Conservation (phyloP, 2,888 invertebrate species). For the Tipula unca region DNA sequence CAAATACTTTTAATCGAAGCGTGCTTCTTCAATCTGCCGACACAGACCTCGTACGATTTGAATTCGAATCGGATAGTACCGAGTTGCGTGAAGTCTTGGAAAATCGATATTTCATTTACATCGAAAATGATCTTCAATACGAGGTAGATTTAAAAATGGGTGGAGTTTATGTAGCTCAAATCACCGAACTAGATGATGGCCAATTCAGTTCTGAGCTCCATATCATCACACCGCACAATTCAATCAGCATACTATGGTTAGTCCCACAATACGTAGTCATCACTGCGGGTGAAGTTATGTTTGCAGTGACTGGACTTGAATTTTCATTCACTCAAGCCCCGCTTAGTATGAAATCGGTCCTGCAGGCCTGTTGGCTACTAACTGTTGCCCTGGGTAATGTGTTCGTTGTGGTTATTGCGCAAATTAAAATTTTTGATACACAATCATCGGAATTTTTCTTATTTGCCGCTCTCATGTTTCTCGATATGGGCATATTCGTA, state of each 20-base stretch:
- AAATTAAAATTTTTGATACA: conserved; percentile 34
- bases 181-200: conserved; percentile 39
- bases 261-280: conserved; percentile 89
- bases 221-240: conserved; percentile 57
- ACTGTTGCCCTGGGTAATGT: conserved; percentile 91
- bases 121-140: conserved; percentile 37
- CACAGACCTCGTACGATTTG: neutral
- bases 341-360: conserved; percentile 84
- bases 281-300: conserved; percentile 91
- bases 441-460: conserved; percentile 73
- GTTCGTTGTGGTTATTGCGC: conserved; percentile 65
- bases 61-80: conserved; percentile 20
- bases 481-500: conserved; percentile 74
- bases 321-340: conserved; percentile 96
- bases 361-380: conserved; percentile 86
- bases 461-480: conserved; percentile 76
- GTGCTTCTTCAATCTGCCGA: neutral
- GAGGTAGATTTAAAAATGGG: conserved; percentile 47
- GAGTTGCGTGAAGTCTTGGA: conserved; percentile 28
- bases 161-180: conserved; percentile 55
- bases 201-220: conserved; percentile 27
- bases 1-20: neutral
- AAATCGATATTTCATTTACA: conserved; percentile 39
- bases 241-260: conserved; percentile 66
- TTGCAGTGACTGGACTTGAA: conserved; percentile 89